phyloP scores from a whole-genome alignment of 2,113 vertebrate genomes.

The Petaurus breviceps region DNA sequence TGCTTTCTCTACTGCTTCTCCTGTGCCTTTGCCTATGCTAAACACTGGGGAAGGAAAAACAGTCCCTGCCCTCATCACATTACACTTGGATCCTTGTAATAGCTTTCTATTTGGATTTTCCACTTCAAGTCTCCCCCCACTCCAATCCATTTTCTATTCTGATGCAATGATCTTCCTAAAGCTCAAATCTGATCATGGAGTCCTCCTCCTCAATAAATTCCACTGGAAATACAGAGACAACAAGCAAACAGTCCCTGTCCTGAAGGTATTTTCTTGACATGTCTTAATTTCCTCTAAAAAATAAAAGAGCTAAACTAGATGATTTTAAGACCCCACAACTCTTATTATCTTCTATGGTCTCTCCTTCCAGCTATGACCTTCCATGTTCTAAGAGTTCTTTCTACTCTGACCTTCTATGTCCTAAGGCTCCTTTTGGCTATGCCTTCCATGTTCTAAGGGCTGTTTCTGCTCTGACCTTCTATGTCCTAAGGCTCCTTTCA shows the following conservation, averaged over 20 bases:
- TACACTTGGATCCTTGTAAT: too few species aligned
- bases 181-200: too few species aligned
- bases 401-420: not conserved
- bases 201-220: too few species aligned
- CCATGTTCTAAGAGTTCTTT: not conserved
- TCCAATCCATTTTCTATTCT: too few species aligned
- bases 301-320: not conserved
- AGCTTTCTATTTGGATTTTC: too few species aligned
- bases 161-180: too few species aligned
- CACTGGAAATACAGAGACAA: not conserved
- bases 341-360: not conserved
- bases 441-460: not conserved
- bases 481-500: not conserved
- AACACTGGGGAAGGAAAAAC: too few species aligned
- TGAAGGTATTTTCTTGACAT: not conserved
- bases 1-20: too few species aligned
- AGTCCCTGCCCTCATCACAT: too few species aligned
- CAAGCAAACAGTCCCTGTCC: not conserved
- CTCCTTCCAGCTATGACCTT: not conserved
- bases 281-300: not conserved
- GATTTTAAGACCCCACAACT: not conserved
- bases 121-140: too few species aligned
- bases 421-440: not conserved
- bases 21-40: too few species aligned
- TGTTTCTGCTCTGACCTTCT: not conserved